Evolutionary conservation across 1,140 invertebrate species (phyloP), one percentile per base, ranked within the genome.

Genomic region (Papilio aristodemus): DNA sequence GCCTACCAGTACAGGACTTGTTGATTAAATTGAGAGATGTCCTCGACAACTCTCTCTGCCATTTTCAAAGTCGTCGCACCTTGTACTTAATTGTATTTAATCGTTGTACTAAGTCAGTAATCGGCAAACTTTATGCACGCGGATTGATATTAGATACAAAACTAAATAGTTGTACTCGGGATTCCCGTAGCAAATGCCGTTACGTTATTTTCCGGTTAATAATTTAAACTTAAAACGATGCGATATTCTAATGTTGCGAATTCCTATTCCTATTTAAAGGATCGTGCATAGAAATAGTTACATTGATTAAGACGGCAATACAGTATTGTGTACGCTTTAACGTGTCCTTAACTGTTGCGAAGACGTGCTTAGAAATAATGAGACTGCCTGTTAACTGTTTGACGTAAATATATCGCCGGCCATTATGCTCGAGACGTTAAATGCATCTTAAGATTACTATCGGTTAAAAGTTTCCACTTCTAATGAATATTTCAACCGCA

Each of bases 321-420:
- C 37, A 73, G 71, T 76, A 78, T 75, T 79, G 85, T 84, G 75
- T 76, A 80, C 73, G 77, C 77, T 73, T 79, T 79, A 81, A 76
- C 78, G 77, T 78, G 86, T 86, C 87, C 83, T 89, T 87, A 87
- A 79, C 77, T 82, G 84, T 87, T 80, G 69, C 74, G 54, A 11
- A 77, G 67, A 89, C 88, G 88, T 89, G 88, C 74, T 66, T 59
- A 69, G 88, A 84, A 90, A 79, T 90, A 90, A 90, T 89, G 79
- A 80, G 84, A 89, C 83, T 72, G 71, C 71, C 77, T 83, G 80
- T 82, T 85, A 84, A 88, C 75, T 71, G 77, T 69, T 77, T 84
- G 85, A 86, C 81, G 85, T 90, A 84, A 84, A 88, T 87, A 81
- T 79, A 84, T 81, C 73, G 73, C 71, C 71, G 68, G 80, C 70